A percentile compares a stretch with the other conserved stretches of the same genome.
These are phyloP conservation scores for Magallana gigas DNA, from an alignment of 1,140 invertebrate genomes.

Conservation along the genomic window DNA sequence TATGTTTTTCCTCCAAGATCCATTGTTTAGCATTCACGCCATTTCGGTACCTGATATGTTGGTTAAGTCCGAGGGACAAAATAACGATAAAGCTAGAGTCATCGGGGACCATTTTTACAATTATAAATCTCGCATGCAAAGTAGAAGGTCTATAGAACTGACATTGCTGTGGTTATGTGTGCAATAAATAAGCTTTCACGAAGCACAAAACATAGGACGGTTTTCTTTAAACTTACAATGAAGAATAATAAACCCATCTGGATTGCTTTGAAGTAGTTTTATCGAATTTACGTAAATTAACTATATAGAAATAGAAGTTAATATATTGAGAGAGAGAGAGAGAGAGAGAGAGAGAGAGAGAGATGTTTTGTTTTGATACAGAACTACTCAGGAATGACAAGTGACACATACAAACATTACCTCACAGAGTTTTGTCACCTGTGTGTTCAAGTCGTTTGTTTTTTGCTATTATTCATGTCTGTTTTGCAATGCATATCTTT, in stretches of 20 bases:
- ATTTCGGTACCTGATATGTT: slow-evolving; percentile 16
- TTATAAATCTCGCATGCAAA: slow-evolving; percentile 17
- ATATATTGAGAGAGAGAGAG: neutral
- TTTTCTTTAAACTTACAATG: neutral
- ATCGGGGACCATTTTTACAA: neutral
- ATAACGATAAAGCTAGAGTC: neutral
- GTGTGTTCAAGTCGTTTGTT: neutral
- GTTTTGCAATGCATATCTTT: no score
- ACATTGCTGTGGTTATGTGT: neutral
- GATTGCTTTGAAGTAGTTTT: neutral
- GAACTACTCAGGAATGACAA: neutral
- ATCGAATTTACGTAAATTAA: neutral
- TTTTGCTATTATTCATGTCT: neutral
- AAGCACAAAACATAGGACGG: neutral
- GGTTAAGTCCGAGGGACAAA: neutral
- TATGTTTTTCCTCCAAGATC: slow-evolving; percentile 27
- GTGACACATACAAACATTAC: neutral
- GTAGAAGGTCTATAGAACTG: neutral
- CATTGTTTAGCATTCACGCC: slow-evolving; percentile 24
- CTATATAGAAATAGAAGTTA: neutral
- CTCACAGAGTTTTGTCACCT: neutral
- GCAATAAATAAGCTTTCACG: neutral
- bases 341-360: neutral
- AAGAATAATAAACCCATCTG: neutral
- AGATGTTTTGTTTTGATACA: neutral